Percentiles rank a stretch among this genome's conserved stretches.
Evolutionary conservation across 2,888 invertebrate species (phyloP).

Genomic region (Acanthococcus lagerstroemiae): DNA sequence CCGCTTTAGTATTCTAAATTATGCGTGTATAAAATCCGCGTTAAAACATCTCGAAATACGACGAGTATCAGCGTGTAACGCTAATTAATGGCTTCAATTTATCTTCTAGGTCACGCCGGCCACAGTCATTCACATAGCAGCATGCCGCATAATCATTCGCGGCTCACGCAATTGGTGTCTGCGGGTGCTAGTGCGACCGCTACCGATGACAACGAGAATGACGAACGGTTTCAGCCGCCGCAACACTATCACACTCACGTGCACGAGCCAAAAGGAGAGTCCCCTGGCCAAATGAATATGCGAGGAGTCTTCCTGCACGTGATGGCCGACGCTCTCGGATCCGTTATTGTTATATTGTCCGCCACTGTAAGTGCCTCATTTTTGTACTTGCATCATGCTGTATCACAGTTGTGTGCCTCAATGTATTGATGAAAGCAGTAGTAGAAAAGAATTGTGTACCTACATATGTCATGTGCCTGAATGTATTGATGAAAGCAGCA

Average conservation of each 20-base stretch:
- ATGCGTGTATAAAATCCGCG: no score
- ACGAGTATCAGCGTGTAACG: no score
- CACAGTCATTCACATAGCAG: constrained; percentile 54
- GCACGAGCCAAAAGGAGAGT: constrained; percentile 41
- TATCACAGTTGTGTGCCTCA: no score
- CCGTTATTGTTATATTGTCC: constrained; percentile 79
- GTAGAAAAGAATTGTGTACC: no score
- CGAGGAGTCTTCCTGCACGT: constrained; percentile 98
- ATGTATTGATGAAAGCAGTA: no score
- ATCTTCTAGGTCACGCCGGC: constrained; percentile 36
- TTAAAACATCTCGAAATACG: no score
- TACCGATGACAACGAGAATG: constrained; percentile 64
- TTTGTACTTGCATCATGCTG: no score
- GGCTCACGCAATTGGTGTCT: constrained; percentile 49
- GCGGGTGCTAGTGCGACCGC: constrained; percentile 38
- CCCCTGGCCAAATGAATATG: constrained; percentile 90
- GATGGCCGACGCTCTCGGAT: constrained; percentile 92
- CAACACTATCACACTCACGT: constrained; percentile 39
- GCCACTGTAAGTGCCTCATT: constrained; percentile 52
- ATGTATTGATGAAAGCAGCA: no score
- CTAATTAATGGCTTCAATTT: no score
- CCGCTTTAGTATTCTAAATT: no score
- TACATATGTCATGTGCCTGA: no score
- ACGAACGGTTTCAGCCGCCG: constrained; percentile 50
- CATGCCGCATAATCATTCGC: constrained; percentile 50